Evolutionary conservation across 2,113 vertebrate species (phyloP), one percentile per base, ranked within the genome.

Genomic region (Dasyprocta punctata): DNA sequence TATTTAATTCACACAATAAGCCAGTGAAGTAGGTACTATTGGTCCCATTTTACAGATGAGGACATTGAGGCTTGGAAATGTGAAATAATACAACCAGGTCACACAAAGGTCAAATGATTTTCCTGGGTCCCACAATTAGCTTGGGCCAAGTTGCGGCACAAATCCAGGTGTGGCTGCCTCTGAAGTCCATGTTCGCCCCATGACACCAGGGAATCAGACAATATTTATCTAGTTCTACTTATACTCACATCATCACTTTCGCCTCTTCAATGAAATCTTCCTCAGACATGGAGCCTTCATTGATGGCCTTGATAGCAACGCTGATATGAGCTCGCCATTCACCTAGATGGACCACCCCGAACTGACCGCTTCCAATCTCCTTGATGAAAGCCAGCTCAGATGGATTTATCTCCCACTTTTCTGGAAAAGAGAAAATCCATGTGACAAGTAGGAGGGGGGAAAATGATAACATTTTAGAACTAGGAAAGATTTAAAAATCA

Each of bases 241-340:
- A 41, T 85, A 98, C 99, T 99, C 95, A 99, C 99, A 94, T 99
- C 99, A 99, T 99, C 96, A 99, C 97, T 97, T 99, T 99, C 71
- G 99, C 99, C 92, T 99, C 99, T 93, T 99, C 99, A 0, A 99
- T 98, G 97, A 99, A 99, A 86, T 99, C 99, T 17, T 99, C 99
- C 97, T 99, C 99, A n/a, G 98, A 98, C 99, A 99, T 99, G 73
- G 98, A 97, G 75, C 98, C 98, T 97, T 99, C 98, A 0, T 44
- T 98, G 93, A 99, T 98, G 84, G 98, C 98, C 97, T 99, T 99
- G 97, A 99, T 98, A n/a, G 98, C 99, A 20, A 99, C 99, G 82
- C 95, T 98, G 89, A 98, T 13, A 5, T 93, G 97, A 1, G 98
- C 94, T 95, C 98, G 97, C 98, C 98, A 99, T 92, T 98, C 94